phyloP scores from a whole-genome alignment of 2,113 vertebrate genomes.

The Lophura nycthemera region DNA sequence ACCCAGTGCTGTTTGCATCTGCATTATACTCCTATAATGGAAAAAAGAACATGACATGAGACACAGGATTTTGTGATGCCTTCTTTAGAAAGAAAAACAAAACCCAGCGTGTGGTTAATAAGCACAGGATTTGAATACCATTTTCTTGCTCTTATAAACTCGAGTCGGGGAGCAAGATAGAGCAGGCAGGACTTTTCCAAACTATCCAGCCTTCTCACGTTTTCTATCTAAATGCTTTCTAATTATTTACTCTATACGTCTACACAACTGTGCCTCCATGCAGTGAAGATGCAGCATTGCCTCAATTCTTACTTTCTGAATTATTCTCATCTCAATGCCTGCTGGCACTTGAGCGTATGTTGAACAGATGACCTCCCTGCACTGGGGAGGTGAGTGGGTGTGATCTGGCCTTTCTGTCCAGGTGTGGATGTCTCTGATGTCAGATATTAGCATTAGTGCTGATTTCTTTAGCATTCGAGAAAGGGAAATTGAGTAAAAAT shows the following conservation, averaged over 20 bases:
- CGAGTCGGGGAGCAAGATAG: background rate
- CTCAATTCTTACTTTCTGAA: background rate
- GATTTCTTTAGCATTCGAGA: background rate
- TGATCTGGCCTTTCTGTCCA: background rate
- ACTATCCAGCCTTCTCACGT: background rate
- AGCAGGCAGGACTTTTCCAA: background rate
- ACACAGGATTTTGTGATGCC: background rate
- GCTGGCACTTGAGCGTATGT: background rate
- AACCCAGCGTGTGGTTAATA: background rate
- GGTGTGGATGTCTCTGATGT: background rate
- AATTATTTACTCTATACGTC: background rate
- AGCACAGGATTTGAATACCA: background rate
- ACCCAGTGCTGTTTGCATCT: background rate
- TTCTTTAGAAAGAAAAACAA: background rate
- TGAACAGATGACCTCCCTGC: background rate
- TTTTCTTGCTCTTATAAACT: background rate
- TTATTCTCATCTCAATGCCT: background rate
- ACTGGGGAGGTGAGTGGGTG: background rate
- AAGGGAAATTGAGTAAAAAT: background rate
- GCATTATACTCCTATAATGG: accelerated
- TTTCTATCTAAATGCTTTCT: background rate
- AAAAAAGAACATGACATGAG: background rate
- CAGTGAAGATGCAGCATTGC: background rate
- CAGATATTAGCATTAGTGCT: background rate
- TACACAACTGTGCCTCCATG: background rate